Percentiles rank a stretch among this genome's conserved stretches.
Evolutionary conservation across 2,113 vertebrate genomes (phyloP).

Genomic region (Sclerurus mexicanus): DNA sequence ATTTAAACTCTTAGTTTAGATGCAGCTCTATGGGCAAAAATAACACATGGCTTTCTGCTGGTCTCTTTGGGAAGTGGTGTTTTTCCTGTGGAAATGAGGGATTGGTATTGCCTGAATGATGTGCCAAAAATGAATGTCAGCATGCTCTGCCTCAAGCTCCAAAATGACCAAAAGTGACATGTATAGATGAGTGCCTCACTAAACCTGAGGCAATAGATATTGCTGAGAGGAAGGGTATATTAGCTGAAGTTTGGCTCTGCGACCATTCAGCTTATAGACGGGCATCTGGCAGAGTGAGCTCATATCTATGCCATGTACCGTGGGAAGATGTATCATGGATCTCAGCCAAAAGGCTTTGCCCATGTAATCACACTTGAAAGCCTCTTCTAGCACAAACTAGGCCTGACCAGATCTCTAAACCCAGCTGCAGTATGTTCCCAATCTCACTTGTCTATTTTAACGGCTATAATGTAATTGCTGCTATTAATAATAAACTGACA

Average conservation of each 20-base stretch:
- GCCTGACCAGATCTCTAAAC: neutral
- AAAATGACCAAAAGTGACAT: neutral
- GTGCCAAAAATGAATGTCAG: neutral
- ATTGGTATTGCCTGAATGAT: neutral
- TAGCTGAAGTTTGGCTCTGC: neutral
- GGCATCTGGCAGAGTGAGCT: neutral
- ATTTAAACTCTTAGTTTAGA: neutral
- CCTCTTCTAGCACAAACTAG: neutral
- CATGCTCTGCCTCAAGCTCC: neutral
- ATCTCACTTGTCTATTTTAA: constrained; percentile 14
- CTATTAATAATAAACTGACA: constrained; percentile 46
- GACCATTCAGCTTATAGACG: neutral
- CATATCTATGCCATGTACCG: fast-evolving
- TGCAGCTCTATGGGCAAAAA: neutral
- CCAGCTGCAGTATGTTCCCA: fast-evolving
- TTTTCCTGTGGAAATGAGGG: neutral
- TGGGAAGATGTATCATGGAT: neutral
- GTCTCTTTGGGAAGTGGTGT: neutral
- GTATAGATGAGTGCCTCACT: neutral
- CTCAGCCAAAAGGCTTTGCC: neutral
- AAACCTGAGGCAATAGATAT: neutral
- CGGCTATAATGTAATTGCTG: constrained; percentile 32
- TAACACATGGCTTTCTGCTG: neutral
- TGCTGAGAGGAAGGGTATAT: neutral
- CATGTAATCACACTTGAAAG: neutral